Conservation (phyloP, 2,113 vertebrate genomes). For the Notiomystis cincta region DNA sequence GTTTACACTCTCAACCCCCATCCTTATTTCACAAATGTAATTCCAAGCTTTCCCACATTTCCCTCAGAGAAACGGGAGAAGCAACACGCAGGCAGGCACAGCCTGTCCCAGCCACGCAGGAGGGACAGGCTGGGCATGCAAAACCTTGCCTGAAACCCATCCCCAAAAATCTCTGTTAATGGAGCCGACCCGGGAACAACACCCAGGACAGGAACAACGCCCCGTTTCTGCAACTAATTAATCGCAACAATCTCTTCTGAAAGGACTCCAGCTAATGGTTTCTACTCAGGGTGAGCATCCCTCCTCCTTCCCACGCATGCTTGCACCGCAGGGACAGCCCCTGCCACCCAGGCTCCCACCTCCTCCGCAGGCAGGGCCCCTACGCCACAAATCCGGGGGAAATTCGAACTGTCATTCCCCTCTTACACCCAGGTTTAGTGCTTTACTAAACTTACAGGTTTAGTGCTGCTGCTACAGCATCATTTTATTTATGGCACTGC, state of each 20-base stretch:
- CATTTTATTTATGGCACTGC: constrained; percentile 6
- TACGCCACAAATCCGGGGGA: neutral
- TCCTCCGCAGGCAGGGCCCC: neutral
- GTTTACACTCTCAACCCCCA: neutral
- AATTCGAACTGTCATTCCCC: neutral
- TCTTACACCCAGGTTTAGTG: neutral
- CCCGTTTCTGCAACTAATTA: neutral
- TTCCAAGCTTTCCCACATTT: neutral
- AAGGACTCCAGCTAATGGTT: neutral
- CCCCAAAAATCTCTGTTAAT: rapidly evolving
- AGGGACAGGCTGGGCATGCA: neutral
- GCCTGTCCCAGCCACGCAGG: neutral
- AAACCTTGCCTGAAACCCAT: neutral
- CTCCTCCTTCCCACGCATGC: neutral
- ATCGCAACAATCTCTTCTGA: neutral
- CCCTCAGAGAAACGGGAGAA: neutral
- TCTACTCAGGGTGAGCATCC: neutral
- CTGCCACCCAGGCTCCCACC: neutral
- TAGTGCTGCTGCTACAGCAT: neutral
- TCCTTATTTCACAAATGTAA: neutral
- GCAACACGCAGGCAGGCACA: neutral
- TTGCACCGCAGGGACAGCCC: neutral
- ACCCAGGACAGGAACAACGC: neutral
- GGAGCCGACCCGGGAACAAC: neutral
- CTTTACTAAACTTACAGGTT: no score